phyloP scores from a whole-genome alignment of 2,797 vertebrate species.

The Poecilia gillii region DNA sequence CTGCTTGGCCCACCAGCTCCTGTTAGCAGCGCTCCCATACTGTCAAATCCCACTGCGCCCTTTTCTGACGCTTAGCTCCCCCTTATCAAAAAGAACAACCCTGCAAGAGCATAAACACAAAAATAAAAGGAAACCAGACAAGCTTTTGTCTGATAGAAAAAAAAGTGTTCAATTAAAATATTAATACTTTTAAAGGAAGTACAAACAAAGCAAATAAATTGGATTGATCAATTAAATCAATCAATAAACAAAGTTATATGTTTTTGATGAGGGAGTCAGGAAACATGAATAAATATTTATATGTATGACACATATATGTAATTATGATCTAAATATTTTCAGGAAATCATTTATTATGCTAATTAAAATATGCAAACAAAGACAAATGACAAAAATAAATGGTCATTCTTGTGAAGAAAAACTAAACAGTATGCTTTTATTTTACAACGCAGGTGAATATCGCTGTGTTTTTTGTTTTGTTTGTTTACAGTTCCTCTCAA shows the following conservation, averaged over 20 bases:
- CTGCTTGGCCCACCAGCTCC: constrained; percentile 6
- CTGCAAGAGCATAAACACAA: neutral
- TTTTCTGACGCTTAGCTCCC: neutral
- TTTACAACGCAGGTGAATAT: neutral
- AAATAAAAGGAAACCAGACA: neutral
- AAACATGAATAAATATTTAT: neutral
- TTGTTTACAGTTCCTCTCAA: neutral
- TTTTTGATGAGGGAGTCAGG: neutral
- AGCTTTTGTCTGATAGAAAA: neutral
- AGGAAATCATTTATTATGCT: neutral
- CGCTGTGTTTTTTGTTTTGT: neutral
- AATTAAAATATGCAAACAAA: neutral
- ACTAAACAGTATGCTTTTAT: neutral
- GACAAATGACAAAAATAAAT: neutral
- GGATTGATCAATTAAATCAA: neutral
- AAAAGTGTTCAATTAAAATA: neutral
- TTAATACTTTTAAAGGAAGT: neutral
- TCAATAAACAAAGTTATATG: neutral
- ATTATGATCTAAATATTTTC: neutral
- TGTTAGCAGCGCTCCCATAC: constrained; percentile 9
- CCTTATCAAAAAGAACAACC: neutral
- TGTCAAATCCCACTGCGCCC: neutral
- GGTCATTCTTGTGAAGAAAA: neutral
- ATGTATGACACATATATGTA: neutral
- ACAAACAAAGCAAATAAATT: neutral